phyloP scores from a whole-genome alignment of 1,140 invertebrate species.

The Drosophila virilis region DNA sequence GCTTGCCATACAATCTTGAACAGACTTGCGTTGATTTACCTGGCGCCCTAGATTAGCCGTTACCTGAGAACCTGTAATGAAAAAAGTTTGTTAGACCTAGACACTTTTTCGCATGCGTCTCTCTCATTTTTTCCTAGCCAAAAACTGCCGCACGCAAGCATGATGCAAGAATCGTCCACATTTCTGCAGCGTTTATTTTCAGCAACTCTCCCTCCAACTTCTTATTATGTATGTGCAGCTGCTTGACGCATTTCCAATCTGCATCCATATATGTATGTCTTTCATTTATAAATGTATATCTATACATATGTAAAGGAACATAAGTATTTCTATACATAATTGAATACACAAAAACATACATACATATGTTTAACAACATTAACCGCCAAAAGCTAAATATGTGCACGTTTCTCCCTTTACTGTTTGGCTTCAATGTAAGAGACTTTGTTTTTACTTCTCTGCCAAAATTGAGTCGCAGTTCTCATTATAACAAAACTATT shows the following conservation, averaged over 20 bases:
- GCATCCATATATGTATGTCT: not conserved
- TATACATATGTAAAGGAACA: not conserved
- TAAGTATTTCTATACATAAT: not conserved
- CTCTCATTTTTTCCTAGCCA: conserved; percentile 7
- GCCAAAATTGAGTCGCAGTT: not conserved
- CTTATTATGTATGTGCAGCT: not conserved
- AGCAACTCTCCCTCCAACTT: conserved; percentile 1
- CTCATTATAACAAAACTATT: conserved; percentile 1
- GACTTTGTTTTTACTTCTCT: not conserved
- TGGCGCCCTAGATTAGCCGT: conserved; percentile 8
- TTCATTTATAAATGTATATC: not conserved
- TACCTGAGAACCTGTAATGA: conserved; percentile 31
- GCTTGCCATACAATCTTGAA: conserved; percentile 15
- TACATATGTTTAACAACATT: not conserved
- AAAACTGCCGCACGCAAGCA: conserved; percentile 7
- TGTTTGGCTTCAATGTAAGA: conserved; percentile 22
- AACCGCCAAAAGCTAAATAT: conserved; percentile 8
- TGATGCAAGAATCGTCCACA: conserved; percentile 66
- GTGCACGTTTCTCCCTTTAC: conserved; percentile 3
- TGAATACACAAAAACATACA: not conserved
- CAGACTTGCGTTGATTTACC: conserved; percentile 30
- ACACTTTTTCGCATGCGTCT: conserved; percentile 5
- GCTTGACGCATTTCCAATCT: not conserved
- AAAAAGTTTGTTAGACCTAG: conserved; percentile 13
- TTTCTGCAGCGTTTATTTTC: conserved; percentile 51